Conservation (phyloP, 2,797 vertebrate species). For the Cetoscarus ocellatus region DNA sequence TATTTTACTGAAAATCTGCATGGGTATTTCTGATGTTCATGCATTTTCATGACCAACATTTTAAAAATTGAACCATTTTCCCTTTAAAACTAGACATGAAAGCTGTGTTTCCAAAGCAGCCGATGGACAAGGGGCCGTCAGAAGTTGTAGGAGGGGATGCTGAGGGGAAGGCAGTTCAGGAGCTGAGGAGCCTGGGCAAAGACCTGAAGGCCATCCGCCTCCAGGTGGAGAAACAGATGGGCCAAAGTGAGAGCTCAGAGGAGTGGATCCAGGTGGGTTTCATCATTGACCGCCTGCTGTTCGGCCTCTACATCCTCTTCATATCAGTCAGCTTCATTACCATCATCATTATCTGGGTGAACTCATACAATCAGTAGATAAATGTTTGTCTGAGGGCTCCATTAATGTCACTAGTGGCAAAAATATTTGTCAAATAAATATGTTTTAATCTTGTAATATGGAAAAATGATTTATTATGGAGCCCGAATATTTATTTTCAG, state of each 20-base stretch:
- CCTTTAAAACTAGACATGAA: constrained; percentile 35
- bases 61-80: neutral
- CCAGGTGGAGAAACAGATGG: constrained; percentile 69
- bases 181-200: constrained; percentile 71
- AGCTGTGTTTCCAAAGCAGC: constrained; percentile 4
- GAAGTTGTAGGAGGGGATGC: neutral
- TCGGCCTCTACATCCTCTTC: constrained; percentile 81
- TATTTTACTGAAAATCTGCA: too few species aligned
- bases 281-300: constrained; percentile 83
- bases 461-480: too few species aligned
- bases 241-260: constrained; percentile 45
- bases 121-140: neutral
- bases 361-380: constrained; percentile 52
- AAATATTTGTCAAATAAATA: constrained; percentile 5
- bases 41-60: too few species aligned
- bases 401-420: constrained; percentile 13
- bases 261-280: constrained; percentile 83
- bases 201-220: constrained; percentile 72
- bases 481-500: neutral
- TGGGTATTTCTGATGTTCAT: too few species aligned
- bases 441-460: neutral
- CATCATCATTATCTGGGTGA: constrained; percentile 77
- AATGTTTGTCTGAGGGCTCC: constrained; percentile 8
- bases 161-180: constrained; percentile 55
- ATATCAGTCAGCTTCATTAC: constrained; percentile 79